Conservation (phyloP, 2,888 invertebrate genomes). For the Epistrophella euchroma region DNA sequence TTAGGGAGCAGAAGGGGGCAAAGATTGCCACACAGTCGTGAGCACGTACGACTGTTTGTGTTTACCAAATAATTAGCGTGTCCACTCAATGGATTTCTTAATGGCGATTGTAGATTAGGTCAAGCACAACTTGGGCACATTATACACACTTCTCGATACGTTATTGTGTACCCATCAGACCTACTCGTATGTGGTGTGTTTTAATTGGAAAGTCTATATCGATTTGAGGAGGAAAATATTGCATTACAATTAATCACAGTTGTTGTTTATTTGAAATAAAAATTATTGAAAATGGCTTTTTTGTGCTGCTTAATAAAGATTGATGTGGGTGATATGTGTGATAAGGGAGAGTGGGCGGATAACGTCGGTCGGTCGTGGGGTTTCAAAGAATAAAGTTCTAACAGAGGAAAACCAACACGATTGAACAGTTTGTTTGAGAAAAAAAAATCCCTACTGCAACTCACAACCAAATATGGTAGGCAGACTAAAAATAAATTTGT, state of each 20-base stretch:
- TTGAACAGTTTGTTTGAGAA: no score
- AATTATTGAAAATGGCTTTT: background rate
- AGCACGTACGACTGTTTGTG: conserved; percentile 26
- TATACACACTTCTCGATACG: background rate
- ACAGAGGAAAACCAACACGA: no score
- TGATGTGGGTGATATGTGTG: background rate
- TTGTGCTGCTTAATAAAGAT: background rate
- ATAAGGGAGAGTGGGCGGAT: no score
- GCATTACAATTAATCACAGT: conserved; percentile 2
- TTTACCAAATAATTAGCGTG: conserved; percentile 56
- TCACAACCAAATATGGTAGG: no score
- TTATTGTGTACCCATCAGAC: no score
- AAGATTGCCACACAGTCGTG: background rate
- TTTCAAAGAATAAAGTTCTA: no score
- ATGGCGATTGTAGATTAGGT: conserved; percentile 45
- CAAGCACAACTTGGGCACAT: conserved; percentile 4
- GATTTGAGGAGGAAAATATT: conserved; percentile 14
- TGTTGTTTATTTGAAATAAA: conserved; percentile 5
- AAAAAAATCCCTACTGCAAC: no score
- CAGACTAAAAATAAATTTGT: no score
- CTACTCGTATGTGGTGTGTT: background rate
- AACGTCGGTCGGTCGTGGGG: no score
- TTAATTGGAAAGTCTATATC: conserved; percentile 12
- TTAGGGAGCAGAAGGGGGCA: background rate
- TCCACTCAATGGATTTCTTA: conserved; percentile 44